A percentile compares a stretch with the other conserved stretches of the same genome.
Evolutionary conservation across 2,888 invertebrate genomes (phyloP).

Genomic region (Mystacides longicornis): DNA sequence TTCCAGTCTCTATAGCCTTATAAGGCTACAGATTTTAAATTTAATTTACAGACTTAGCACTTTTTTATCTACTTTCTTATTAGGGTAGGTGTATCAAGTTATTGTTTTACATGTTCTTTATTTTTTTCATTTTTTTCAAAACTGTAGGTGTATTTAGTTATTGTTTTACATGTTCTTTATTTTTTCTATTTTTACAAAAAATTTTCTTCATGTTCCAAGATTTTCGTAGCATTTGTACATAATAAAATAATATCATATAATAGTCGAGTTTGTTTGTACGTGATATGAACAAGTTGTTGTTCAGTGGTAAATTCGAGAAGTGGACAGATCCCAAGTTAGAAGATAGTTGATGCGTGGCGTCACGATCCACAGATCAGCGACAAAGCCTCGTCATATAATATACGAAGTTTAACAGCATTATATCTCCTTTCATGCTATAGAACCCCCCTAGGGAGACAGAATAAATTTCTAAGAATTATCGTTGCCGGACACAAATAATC

Average conservation of each 20-base stretch:
- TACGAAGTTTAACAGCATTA: background rate
- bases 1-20: too few species aligned
- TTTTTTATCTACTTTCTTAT: too few species aligned
- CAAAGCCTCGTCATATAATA: slow-evolving; percentile 25
- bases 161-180: too few species aligned
- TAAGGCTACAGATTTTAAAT: too few species aligned
- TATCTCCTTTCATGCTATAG: background rate
- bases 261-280: background rate
- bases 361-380: slow-evolving; percentile 25
- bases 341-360: slow-evolving; percentile 25
- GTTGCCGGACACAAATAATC: background rate
- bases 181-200: too few species aligned
- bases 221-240: too few species aligned
- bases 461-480: background rate
- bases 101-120: too few species aligned
- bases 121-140: too few species aligned
- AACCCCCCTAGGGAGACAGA: background rate
- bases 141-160: too few species aligned
- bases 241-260: background rate
- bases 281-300: slow-evolving; percentile 6
- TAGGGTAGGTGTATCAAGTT: too few species aligned
- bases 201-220: too few species aligned
- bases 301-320: slow-evolving; percentile 18
- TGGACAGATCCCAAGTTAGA: slow-evolving; percentile 20
- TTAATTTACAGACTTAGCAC: too few species aligned